phyloP scores from a whole-genome alignment of 2,113 vertebrate genomes.

The Tautogolabrus adspersus region DNA sequence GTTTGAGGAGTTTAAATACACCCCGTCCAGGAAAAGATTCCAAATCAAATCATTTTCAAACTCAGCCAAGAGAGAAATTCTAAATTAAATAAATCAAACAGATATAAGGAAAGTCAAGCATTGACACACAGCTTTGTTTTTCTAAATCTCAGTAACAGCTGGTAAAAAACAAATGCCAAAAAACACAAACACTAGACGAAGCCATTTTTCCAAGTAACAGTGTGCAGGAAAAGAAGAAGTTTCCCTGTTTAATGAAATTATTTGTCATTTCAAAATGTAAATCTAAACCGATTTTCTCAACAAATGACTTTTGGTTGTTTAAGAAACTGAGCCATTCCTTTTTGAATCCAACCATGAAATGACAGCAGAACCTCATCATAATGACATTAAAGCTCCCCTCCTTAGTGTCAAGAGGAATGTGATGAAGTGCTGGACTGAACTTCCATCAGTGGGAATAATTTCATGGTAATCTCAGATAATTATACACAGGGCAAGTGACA shows the following conservation, averaged over 20 bases:
- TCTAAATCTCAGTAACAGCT: conserved; percentile 13
- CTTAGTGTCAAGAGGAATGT: conserved; percentile 60
- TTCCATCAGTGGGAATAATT: conserved; percentile 65
- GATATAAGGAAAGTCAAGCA: neutral
- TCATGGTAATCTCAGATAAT: conserved; percentile 68
- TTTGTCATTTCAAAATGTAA: neutral
- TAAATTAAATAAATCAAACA: neutral
- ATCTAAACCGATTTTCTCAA: conserved; percentile 38
- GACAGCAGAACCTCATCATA: conserved; percentile 65
- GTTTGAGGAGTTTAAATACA: conserved; percentile 13
- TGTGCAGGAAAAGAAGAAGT: neutral
- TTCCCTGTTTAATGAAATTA: neutral
- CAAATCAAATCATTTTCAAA: conserved; percentile 8
- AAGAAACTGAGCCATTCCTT: conserved; percentile 62
- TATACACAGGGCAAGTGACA: conserved; percentile 47
- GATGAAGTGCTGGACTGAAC: conserved; percentile 57
- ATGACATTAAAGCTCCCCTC: conserved; percentile 63
- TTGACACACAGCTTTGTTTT: neutral
- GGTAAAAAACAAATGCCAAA: conserved; percentile 11
- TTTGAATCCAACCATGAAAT: conserved; percentile 72
- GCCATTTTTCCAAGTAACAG: neutral
- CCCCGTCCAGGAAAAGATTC: neutral
- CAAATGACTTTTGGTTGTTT: conserved; percentile 34
- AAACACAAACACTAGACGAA: neutral
- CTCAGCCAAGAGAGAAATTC: neutral